A percentile compares a stretch with the other conserved stretches of the same genome.
phyloP scores from a whole-genome alignment of 1,140 invertebrate genomes.

The Dolichoris vasculosae region DNA sequence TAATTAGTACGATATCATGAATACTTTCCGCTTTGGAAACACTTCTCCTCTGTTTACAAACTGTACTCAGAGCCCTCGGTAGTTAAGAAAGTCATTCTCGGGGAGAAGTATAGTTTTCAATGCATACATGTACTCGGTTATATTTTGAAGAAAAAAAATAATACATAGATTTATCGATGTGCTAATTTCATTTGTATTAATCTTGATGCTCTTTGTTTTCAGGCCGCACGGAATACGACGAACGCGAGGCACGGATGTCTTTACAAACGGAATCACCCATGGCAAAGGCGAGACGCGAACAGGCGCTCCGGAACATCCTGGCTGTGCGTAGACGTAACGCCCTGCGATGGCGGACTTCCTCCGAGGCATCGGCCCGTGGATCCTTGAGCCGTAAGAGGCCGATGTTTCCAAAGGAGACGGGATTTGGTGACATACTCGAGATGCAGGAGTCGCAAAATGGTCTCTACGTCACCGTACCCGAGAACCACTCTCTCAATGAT shows the following conservation, averaged over 20 bases:
- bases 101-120: no score
- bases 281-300: slow-evolving; percentile 64
- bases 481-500: slow-evolving; percentile 34
- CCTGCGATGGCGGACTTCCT: slow-evolving; percentile 50
- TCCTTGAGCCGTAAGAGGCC: slow-evolving; percentile 47
- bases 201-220: background rate
- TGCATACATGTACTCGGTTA: no score
- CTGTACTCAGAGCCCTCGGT: no score
- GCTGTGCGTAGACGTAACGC: slow-evolving; percentile 61
- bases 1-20: no score
- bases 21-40: no score
- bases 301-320: slow-evolving; percentile 62
- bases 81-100: no score
- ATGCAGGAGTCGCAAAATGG: slow-evolving; percentile 64
- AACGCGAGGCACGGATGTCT: slow-evolving; percentile 59
- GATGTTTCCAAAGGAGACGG: background rate
- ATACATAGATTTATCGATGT: no score
- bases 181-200: background rate
- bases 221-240: background rate
- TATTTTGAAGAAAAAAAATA: no score
- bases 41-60: no score
- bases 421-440: slow-evolving; percentile 59
- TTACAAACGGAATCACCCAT: slow-evolving; percentile 58
- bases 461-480: slow-evolving; percentile 59
- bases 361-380: background rate